Percentiles rank a stretch among this genome's conserved stretches.
phyloP scores from a whole-genome alignment of 2,888 invertebrate genomes.

The Andrena hattorfiana region DNA sequence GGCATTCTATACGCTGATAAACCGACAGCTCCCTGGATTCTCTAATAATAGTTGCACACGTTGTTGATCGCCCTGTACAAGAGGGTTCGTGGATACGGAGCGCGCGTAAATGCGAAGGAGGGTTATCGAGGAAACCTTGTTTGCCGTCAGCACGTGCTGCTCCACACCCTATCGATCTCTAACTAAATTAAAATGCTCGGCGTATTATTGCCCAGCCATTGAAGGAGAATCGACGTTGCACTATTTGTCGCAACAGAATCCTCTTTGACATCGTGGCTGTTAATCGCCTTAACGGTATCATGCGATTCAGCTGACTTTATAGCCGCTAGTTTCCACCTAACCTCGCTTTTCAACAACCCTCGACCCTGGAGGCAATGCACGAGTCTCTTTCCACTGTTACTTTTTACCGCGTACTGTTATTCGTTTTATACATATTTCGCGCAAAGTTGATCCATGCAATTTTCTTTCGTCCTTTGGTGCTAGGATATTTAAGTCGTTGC shows the following conservation, averaged over 20 bases:
- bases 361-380: neutral
- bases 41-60: conserved; percentile 69
- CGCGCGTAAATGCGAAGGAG: conserved; percentile 60
- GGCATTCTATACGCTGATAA: conserved; percentile 42
- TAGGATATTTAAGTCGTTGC: no score
- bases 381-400: neutral
- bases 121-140: conserved; percentile 60
- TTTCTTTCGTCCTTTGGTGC: no score
- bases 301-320: neutral
- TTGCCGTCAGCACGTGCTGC: conserved; percentile 63
- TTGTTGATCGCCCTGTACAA: conserved; percentile 61
- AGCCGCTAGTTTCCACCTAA: neutral
- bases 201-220: conserved; percentile 45
- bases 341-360: no score
- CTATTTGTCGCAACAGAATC: conserved; percentile 29
- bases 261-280: neutral
- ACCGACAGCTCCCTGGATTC: conserved; percentile 47
- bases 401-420: neutral
- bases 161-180: conserved; percentile 60
- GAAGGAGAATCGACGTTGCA: conserved; percentile 32
- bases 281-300: conserved; percentile 14
- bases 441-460: no score
- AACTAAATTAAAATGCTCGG: conserved; percentile 66
- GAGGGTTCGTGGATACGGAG: conserved; percentile 59
- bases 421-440: no score